These are phyloP conservation scores for Syngnathus scovelli DNA, from an alignment of 2,113 vertebrate genomes.

Conservation along the genomic window DNA sequence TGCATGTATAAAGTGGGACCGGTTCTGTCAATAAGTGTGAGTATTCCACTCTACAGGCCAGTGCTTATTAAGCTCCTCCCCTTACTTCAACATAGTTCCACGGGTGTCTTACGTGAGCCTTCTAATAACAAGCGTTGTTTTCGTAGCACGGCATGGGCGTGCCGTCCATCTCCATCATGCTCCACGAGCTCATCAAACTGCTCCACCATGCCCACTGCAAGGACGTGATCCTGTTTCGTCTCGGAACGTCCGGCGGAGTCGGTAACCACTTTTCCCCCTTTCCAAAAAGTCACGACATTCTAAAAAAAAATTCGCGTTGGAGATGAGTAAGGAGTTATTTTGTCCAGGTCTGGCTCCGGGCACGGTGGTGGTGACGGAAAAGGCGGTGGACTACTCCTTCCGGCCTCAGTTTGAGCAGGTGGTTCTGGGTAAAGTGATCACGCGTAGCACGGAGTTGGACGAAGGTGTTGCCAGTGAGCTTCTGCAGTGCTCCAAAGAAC, in stretches of 20 bases:
- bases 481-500: conserved; percentile 73
- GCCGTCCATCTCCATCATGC: conserved; percentile 86
- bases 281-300: neutral
- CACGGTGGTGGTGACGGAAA: conserved; percentile 80
- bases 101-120: neutral
- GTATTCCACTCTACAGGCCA: conserved; percentile 30
- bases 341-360: conserved; percentile 72
- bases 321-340: neutral
- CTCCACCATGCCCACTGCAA: conserved; percentile 77
- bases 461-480: conserved; percentile 72
- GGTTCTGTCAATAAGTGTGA: conserved; percentile 79
- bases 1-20: conserved; percentile 83
- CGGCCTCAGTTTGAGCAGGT: conserved; percentile 76
- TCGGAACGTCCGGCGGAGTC: conserved; percentile 83
- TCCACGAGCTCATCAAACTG: conserved; percentile 88
- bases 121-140: neutral
- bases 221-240: conserved; percentile 79
- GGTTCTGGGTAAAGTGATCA: conserved; percentile 79
- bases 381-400: conserved; percentile 78
- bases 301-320: neutral
- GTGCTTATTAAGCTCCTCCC: too few species aligned
- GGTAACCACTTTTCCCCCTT: conserved; percentile 61
- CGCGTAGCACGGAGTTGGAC: conserved; percentile 79
- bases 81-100: too few species aligned
- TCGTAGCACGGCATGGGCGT: conserved; percentile 82